Percentiles rank a stretch among this genome's conserved stretches.
Conservation (phyloP, 2,113 vertebrate species). For the Dipodomys ordii region DNA sequence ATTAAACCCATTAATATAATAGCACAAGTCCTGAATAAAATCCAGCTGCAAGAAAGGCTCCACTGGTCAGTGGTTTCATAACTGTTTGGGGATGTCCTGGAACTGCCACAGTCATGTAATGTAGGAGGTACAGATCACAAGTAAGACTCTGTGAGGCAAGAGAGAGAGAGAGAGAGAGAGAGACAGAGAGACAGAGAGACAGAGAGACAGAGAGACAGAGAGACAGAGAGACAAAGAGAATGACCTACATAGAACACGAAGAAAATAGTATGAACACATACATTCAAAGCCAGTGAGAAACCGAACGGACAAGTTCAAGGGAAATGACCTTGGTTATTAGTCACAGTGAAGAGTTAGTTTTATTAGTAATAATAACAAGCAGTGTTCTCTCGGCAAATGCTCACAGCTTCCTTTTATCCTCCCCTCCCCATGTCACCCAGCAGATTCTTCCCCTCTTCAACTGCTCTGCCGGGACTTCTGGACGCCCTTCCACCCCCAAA, state of each 20-base stretch:
- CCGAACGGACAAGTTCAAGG: neutral
- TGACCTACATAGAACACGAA: neutral
- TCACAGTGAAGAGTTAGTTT: conserved; percentile 69
- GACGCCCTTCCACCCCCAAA: neutral
- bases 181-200: neutral
- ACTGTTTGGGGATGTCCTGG: conserved; percentile 84
- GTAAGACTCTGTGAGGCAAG: conserved; percentile 52
- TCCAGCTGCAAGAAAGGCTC: conserved; percentile 85
- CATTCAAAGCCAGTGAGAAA: conserved; percentile 50
- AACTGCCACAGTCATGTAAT: conserved; percentile 77
- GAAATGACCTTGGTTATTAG: conserved; percentile 65
- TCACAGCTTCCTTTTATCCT: neutral
- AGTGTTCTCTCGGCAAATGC: neutral
- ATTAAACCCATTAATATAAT: conserved; percentile 93
- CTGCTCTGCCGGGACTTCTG: neutral
- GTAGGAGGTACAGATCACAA: conserved; percentile 80
- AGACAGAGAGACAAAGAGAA: neutral
- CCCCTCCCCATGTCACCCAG: neutral
- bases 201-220: neutral
- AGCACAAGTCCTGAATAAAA: conserved; percentile 88
- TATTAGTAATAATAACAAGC: conserved; percentile 57
- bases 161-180: neutral
- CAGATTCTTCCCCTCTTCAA: conserved; percentile 35
- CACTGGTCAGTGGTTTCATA: conserved; percentile 88
- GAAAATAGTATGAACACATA: neutral